A percentile compares a stretch with the other conserved stretches of the same genome.
Conservation (phyloP, 2,113 vertebrate species). For the Tachycineta bicolor region DNA sequence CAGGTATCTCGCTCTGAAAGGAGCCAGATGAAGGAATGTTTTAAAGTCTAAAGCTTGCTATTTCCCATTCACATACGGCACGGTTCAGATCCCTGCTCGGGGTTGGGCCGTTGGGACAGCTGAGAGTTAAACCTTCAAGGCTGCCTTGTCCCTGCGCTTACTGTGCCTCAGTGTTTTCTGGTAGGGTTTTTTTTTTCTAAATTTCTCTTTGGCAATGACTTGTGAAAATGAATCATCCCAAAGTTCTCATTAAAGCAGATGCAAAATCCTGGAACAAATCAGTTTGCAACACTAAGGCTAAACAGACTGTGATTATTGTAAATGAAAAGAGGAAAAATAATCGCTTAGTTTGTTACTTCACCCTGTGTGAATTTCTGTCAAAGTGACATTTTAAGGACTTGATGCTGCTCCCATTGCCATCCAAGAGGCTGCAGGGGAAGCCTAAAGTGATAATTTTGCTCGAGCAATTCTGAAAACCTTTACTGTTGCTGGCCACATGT, state of each 20-base stretch:
- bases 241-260: conserved; percentile 54
- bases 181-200: neutral
- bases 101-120: neutral
- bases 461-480: neutral
- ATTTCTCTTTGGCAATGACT: conserved; percentile 26
- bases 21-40: neutral
- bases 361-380: neutral
- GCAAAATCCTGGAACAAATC: conserved; percentile 61
- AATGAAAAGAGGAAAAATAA: conserved; percentile 45
- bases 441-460: neutral
- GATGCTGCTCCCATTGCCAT: neutral
- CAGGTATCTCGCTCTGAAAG: neutral
- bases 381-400: conserved; percentile 36
- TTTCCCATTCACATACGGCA: neutral
- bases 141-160: neutral
- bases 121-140: neutral
- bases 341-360: conserved; percentile 25
- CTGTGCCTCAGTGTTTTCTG: neutral
- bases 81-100: neutral
- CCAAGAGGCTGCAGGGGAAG: neutral
- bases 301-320: conserved; percentile 48
- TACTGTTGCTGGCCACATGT: neutral
- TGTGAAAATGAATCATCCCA: conserved; percentile 43
- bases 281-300: conserved; percentile 51
- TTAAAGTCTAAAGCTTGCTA: neutral